Evolutionary conservation across 1,140 invertebrate species (phyloP).

Genomic region (Drosophila rufa): DNA sequence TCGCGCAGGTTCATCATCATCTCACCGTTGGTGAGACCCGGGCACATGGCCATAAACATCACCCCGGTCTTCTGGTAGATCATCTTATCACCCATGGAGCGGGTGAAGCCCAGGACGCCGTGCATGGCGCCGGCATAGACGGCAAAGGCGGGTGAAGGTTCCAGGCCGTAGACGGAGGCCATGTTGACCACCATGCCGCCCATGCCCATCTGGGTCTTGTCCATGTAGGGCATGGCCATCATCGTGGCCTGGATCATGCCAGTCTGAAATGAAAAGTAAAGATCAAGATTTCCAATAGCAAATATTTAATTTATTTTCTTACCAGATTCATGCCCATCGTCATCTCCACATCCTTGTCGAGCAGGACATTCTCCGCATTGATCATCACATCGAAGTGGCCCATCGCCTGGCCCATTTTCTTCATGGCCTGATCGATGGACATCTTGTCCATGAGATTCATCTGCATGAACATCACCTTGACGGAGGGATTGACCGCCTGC

Average conservation of each 20-base stretch:
- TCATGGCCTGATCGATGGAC: slow-evolving; percentile 69
- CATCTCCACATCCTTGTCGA: slow-evolving; percentile 74
- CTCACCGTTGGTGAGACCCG: slow-evolving; percentile 70
- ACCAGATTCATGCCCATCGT: slow-evolving; percentile 81
- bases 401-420: slow-evolving; percentile 60
- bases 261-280: slow-evolving; percentile 32
- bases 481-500: slow-evolving; percentile 58
- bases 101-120: slow-evolving; percentile 86
- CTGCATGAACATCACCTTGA: slow-evolving; percentile 65
- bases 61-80: slow-evolving; percentile 72
- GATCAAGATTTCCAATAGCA: not conserved
- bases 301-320: not conserved
- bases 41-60: slow-evolving; percentile 73
- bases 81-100: slow-evolving; percentile 76
- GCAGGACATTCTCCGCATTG: slow-evolving; percentile 74
- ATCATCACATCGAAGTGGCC: slow-evolving; percentile 77
- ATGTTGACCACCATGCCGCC: slow-evolving; percentile 89
- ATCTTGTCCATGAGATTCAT: slow-evolving; percentile 69
- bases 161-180: slow-evolving; percentile 87
- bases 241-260: slow-evolving; percentile 72
- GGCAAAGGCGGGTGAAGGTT: slow-evolving; percentile 79
- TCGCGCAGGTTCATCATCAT: slow-evolving; percentile 79
- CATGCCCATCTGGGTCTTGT: slow-evolving; percentile 86
- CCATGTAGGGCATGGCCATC: slow-evolving; percentile 85
- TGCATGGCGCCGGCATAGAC: slow-evolving; percentile 86